Percentiles rank a stretch among this genome's conserved stretches.
phyloP scores from a whole-genome alignment of 2,113 vertebrate genomes.

The Mugil cephalus region DNA sequence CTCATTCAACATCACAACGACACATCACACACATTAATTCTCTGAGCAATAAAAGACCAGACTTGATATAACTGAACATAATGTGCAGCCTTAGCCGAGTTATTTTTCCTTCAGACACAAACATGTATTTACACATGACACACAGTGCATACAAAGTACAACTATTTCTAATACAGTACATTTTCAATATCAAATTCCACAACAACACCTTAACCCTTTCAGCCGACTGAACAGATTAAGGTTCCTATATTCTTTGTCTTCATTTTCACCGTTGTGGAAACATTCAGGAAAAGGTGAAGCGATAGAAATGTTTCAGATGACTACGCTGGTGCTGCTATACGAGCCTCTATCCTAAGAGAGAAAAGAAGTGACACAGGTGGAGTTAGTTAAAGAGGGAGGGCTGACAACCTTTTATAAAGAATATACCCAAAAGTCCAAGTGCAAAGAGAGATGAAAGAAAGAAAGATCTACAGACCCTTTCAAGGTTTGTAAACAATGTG shows the following conservation, averaged over 20 bases:
- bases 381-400: slow-evolving; percentile 4
- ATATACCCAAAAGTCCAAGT: background rate
- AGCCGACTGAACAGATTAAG: slow-evolving; percentile 19
- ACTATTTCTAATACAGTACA: background rate
- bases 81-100: background rate
- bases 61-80: slow-evolving; percentile 15
- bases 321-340: slow-evolving; percentile 89
- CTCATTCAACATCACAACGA: slow-evolving; percentile 38
- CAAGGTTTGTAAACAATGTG: too few species aligned
- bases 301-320: slow-evolving; percentile 85
- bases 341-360: slow-evolving; percentile 91
- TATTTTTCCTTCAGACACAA: background rate
- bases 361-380: slow-evolving; percentile 55
- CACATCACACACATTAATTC: slow-evolving; percentile 10
- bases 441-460: background rate
- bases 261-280: slow-evolving; percentile 53
- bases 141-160: slow-evolving; percentile 14
- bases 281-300: slow-evolving; percentile 42
- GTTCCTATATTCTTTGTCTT: slow-evolving; percentile 42
- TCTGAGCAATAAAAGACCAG: too few species aligned
- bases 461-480: slow-evolving; percentile 12
- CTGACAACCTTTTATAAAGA: background rate
- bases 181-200: slow-evolving; percentile 19
- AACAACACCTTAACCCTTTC: slow-evolving; percentile 5
- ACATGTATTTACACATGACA: background rate